These are phyloP conservation scores for Silurus glanis DNA, from an alignment of 2,113 vertebrate genomes.

Conservation along the genomic window DNA sequence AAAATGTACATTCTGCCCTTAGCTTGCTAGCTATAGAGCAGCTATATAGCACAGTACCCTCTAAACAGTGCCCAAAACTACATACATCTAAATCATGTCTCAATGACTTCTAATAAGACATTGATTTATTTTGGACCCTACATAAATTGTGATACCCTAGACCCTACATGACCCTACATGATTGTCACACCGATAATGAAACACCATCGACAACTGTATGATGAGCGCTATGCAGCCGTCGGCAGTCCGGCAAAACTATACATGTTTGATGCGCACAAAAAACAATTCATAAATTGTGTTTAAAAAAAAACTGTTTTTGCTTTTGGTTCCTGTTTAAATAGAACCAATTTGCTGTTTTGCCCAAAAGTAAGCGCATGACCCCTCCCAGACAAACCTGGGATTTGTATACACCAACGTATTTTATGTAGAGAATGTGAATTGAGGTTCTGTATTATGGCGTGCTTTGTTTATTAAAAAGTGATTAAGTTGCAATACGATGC, in stretches of 20 bases:
- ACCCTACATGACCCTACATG: neutral
- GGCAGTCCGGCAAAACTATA: neutral
- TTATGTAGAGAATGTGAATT: neutral
- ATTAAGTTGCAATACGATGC: neutral
- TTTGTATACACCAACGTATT: neutral
- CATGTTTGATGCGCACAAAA: neutral
- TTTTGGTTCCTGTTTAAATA: neutral
- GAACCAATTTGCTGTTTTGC: neutral
- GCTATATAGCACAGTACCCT: neutral
- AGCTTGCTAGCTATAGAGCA: neutral
- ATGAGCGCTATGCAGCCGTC: neutral
- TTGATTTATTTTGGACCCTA: neutral
- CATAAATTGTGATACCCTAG: neutral
- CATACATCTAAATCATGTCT: neutral
- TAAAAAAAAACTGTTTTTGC: neutral
- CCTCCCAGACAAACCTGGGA: neutral
- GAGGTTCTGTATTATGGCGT: neutral
- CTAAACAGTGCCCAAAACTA: neutral
- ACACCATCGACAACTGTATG: neutral
- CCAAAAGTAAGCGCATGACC: neutral
- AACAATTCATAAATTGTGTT: neutral
- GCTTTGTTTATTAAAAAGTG: constrained; percentile 1
- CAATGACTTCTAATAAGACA: neutral
- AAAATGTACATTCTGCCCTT: neutral
- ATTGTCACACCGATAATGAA: no score